Evolutionary conservation across 2,797 vertebrate species (phyloP).

Genomic region (Aplochiton taeniatus): DNA sequence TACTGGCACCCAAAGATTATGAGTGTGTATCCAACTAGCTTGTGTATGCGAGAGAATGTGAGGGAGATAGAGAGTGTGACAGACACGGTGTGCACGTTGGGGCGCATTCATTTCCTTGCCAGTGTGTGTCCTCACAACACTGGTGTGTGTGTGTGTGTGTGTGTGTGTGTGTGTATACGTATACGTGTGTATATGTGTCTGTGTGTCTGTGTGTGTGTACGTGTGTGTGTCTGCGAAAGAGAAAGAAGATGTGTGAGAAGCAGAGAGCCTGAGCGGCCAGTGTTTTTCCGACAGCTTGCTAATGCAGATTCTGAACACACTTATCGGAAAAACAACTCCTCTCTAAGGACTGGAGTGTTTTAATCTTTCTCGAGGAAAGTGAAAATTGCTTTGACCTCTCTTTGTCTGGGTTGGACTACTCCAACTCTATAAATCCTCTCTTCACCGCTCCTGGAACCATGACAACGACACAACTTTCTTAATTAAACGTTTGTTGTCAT

Average conservation of each 20-base stretch:
- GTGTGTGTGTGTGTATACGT: too few species aligned
- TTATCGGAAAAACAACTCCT: slow-evolving; percentile 16
- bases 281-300: slow-evolving; percentile 24
- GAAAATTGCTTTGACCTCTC: slow-evolving; percentile 54
- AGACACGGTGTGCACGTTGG: too few species aligned
- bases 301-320: slow-evolving; percentile 27
- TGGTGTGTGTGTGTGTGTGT: too few species aligned
- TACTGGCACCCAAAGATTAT: too few species aligned
- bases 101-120: too few species aligned
- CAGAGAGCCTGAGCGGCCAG: background rate
- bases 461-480: slow-evolving; percentile 55
- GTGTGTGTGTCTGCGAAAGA: background rate
- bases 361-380: slow-evolving; percentile 46
- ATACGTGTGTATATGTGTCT: too few species aligned
- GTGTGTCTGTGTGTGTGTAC: too few species aligned
- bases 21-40: too few species aligned
- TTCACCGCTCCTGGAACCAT: slow-evolving; percentile 33
- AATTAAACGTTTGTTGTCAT: slow-evolving; percentile 57
- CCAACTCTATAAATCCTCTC: slow-evolving; percentile 39
- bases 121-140: too few species aligned
- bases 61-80: too few species aligned
- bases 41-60: too few species aligned
- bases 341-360: slow-evolving; percentile 38
- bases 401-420: slow-evolving; percentile 47
- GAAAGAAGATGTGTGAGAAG: background rate